Evolutionary conservation across 2,888 invertebrate species (phyloP), one percentile per base, ranked within the genome.

Genomic region (Thyatira batis): DNA sequence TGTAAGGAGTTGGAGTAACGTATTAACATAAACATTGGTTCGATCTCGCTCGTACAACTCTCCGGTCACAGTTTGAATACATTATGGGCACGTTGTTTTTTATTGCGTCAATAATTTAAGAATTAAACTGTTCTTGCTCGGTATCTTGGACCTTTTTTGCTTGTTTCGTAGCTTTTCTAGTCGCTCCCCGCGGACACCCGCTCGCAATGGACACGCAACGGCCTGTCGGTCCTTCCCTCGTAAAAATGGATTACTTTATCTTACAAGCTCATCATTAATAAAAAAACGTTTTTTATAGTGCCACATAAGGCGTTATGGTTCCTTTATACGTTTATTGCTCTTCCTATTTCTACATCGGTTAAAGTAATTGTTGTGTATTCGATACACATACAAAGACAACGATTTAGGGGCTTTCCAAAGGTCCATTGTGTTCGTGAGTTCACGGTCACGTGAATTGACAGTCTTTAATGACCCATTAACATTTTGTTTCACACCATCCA

Each of bases 1-100:
- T 87, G 80, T 79, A 82, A 82, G 77, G 78, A 80, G 70, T 71
- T 57, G 50, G 59, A 65, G 65, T 63, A 57, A 60, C 65, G 62
- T 73, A 89, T 91, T 91, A 82, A 82, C 91, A 89, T 91, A 89
- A 88, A 89, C 87, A 89, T 82, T 76, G 78, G 65, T 82, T 78
- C 78, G 80, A 84, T 79, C 73, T 80, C 78, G 72, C 80, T 78
- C 68, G 70, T 78, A 82, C 84, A 82, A 76, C 76, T 80, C 77
- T 68, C 71, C 73, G 73, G 77, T 81, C 82, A 74, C 82, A 82
- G 76, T 81, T 84, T 80, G 85, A 87, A 88, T 87, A 89, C 82
- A 88, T 87, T 89, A 87, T 69, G 61, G 71, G 57, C 65, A 67
- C 69, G 80, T 80, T 79, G 78, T 78, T 82, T 88, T 89, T 89